These are phyloP conservation scores for Artibeus lituratus DNA, from an alignment of 2,797 vertebrate species.

Conservation along the genomic window DNA sequence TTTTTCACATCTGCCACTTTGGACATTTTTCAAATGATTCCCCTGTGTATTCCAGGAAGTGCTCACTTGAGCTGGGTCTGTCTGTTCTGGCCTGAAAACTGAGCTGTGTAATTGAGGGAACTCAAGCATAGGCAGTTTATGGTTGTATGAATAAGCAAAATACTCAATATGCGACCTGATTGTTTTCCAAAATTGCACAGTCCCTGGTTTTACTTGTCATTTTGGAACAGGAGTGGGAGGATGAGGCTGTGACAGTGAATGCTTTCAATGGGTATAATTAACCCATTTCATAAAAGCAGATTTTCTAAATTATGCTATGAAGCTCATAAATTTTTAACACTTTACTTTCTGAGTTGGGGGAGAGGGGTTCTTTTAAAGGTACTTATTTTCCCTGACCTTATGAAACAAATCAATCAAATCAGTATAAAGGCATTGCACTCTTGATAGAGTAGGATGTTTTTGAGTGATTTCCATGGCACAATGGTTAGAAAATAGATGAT, in stretches of 20 bases:
- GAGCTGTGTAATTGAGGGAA: slow-evolving; percentile 78
- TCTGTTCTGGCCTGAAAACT: slow-evolving; percentile 67
- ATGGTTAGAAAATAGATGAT: slow-evolving; percentile 14
- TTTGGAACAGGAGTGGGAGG: slow-evolving; percentile 70
- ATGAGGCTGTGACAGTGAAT: slow-evolving; percentile 60
- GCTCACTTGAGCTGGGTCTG: slow-evolving; percentile 67
- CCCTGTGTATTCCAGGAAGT: slow-evolving; percentile 68
- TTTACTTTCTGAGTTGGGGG: slow-evolving; percentile 40
- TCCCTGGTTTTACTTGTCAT: slow-evolving; percentile 74
- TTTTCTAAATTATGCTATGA: slow-evolving; percentile 63
- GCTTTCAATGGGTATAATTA: slow-evolving; percentile 69
- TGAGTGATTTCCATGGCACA: slow-evolving; percentile 24
- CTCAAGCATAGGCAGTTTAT: slow-evolving; percentile 59
- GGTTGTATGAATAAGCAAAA: slow-evolving; percentile 75
- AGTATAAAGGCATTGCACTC: slow-evolving; percentile 15
- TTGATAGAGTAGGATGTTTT: slow-evolving; percentile 16
- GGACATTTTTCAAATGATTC: slow-evolving; percentile 73
- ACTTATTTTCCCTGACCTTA: background rate
- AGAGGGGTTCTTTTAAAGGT: slow-evolving; percentile 26
- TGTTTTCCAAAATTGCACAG: slow-evolving; percentile 77
- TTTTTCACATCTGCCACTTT: slow-evolving; percentile 75
- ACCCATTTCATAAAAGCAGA: slow-evolving; percentile 66
- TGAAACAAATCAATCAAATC: slow-evolving; percentile 45
- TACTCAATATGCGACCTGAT: slow-evolving; percentile 71
- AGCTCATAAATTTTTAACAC: slow-evolving; percentile 51